phyloP scores from a whole-genome alignment of 2,113 vertebrate genomes.

The Mastomys natalensis region DNA sequence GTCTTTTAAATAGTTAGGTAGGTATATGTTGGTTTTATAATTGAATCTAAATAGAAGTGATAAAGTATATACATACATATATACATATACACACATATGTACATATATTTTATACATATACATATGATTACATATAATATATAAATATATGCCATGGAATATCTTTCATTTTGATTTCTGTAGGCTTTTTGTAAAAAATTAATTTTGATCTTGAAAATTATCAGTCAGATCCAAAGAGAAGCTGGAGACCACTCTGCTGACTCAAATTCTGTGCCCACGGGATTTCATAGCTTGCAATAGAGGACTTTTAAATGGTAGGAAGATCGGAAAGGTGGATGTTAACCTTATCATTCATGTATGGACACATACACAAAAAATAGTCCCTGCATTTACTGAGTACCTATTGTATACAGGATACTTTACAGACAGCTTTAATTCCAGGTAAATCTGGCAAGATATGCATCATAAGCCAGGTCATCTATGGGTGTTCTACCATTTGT shows the following conservation, averaged over 20 bases:
- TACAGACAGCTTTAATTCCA: background rate
- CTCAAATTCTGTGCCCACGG: background rate
- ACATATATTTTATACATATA: too few species aligned
- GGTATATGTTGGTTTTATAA: conserved; percentile 10
- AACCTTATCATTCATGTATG: background rate
- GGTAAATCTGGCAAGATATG: background rate
- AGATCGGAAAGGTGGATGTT: background rate
- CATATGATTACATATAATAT: too few species aligned
- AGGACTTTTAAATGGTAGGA: conserved; percentile 25
- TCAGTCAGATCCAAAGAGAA: conserved; percentile 1
- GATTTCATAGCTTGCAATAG: background rate
- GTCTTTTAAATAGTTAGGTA: conserved; percentile 38
- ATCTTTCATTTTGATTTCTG: conserved; percentile 37
- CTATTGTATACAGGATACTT: background rate
- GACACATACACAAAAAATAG: background rate
- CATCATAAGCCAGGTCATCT: background rate
- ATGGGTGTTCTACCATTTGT: background rate
- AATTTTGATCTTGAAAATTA: conserved; percentile 19
- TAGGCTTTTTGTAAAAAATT: background rate
- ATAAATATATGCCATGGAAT: background rate
- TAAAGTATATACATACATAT: background rate
- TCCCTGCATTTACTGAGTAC: background rate
- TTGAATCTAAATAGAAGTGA: conserved; percentile 33
- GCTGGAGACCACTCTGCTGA: background rate
- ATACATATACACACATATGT: background rate